phyloP scores from a whole-genome alignment of 2,888 invertebrate species.

The Plebejus melissa region DNA sequence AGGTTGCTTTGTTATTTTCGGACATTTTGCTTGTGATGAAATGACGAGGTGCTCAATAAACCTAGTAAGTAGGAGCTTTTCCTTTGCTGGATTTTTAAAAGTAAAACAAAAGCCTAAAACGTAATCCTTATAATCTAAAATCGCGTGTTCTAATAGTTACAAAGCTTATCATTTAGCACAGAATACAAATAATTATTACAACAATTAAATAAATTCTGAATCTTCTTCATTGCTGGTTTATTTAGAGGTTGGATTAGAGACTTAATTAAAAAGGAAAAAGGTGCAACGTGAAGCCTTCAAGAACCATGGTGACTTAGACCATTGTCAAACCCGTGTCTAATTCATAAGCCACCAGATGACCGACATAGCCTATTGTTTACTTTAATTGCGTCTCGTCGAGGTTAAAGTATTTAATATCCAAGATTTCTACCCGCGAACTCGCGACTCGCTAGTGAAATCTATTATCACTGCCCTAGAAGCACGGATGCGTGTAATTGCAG shows the following conservation, averaged over 20 bases:
- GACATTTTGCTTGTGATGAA: neutral
- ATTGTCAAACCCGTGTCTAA: neutral
- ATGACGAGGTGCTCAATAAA: neutral
- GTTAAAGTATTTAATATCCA: constrained; percentile 49
- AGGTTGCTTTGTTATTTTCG: neutral
- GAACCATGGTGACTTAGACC: neutral
- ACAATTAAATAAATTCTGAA: no score
- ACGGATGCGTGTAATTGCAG: constrained; percentile 74
- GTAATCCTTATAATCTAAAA: no score
- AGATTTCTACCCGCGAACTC: constrained; percentile 47
- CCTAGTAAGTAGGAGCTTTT: neutral
- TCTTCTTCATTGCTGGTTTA: no score
- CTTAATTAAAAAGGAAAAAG: no score
- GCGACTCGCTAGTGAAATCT: constrained; percentile 73
- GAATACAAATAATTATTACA: no score
- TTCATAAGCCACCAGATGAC: neutral
- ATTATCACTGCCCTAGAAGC: constrained; percentile 63
- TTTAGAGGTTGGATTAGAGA: no score
- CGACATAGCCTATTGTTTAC: neutral
- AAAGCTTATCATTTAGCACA: no score
- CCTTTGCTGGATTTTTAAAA: no score
- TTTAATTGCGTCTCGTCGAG: constrained; percentile 17
- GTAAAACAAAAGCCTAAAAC: no score
- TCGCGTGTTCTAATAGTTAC: no score
- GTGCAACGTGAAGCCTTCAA: no score